A percentile compares a stretch with the other conserved stretches of the same genome.
Conservation (phyloP, 2,888 invertebrate genomes). For the Ernsta delagoae region DNA sequence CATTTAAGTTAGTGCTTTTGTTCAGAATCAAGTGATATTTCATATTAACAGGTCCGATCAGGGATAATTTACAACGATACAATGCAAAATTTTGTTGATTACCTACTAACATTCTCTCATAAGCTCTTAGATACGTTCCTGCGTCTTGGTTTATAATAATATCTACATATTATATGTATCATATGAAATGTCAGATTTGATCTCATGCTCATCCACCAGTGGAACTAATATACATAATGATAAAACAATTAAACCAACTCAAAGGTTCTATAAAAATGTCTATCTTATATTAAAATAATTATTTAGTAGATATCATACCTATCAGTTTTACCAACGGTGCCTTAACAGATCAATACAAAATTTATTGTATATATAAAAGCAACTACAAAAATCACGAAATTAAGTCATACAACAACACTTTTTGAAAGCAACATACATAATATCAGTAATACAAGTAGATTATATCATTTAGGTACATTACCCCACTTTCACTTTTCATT, state of each 20-base stretch:
- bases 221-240: constrained; percentile 60
- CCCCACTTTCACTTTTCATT: constrained; percentile 20
- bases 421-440: background rate
- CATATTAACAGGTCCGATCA: constrained; percentile 28
- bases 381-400: background rate
- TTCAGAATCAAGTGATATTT: constrained; percentile 22
- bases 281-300: constrained; percentile 43
- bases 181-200: constrained; percentile 74
- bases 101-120: constrained; percentile 25
- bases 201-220: constrained; percentile 81
- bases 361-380: constrained; percentile 25
- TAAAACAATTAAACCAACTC: constrained; percentile 42
- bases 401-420: background rate
- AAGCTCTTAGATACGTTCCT: constrained; percentile 30
- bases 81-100: constrained; percentile 28
- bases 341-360: constrained; percentile 54
- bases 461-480: background rate
- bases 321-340: constrained; percentile 72
- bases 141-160: constrained; percentile 31
- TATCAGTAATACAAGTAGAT: background rate
- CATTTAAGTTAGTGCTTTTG: constrained; percentile 22
- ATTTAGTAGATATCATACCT: constrained; percentile 48
- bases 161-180: constrained; percentile 39
- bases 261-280: constrained; percentile 50
- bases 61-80: constrained; percentile 33